These are phyloP conservation scores for Palaemon carinicauda DNA, from an alignment of 1,140 invertebrate species.

Conservation along the genomic window DNA sequence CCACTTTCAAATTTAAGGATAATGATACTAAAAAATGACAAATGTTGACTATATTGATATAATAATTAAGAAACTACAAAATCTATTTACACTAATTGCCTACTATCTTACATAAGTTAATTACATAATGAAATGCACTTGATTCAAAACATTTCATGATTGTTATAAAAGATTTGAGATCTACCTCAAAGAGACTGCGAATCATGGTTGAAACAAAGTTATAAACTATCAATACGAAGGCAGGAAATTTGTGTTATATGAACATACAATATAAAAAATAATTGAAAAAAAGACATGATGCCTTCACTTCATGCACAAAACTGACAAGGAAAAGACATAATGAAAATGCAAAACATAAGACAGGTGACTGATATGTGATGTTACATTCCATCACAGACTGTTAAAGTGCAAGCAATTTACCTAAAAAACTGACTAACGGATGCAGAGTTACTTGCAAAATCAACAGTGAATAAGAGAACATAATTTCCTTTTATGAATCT, in stretches of 20 bases:
- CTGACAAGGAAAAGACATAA: not conserved
- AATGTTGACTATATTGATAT: slow-evolving; percentile 53
- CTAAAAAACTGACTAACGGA: no score
- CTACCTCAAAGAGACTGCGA: slow-evolving; percentile 35
- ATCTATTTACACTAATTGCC: slow-evolving; percentile 47
- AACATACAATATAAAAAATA: no score
- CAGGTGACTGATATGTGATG: no score
- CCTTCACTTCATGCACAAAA: not conserved
- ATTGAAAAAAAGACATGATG: no score
- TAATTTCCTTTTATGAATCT: no score
- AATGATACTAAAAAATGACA: slow-evolving; percentile 28
- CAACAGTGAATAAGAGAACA: no score
- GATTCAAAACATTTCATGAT: not conserved
- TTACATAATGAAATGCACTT: slow-evolving; percentile 49
- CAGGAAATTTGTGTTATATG: not conserved
- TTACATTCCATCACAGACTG: no score
- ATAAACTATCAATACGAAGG: slow-evolving; percentile 24
- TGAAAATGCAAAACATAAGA: not conserved
- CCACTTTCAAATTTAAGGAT: not conserved
- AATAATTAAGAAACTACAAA: slow-evolving; percentile 56
- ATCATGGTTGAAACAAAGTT: slow-evolving; percentile 13
- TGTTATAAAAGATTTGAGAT: slow-evolving; percentile 31
- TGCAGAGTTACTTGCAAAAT: no score
- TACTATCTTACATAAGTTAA: slow-evolving; percentile 53
- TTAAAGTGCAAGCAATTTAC: no score